phyloP scores from a whole-genome alignment of 2,888 invertebrate genomes.

The Drosophila fulvimacula region DNA sequence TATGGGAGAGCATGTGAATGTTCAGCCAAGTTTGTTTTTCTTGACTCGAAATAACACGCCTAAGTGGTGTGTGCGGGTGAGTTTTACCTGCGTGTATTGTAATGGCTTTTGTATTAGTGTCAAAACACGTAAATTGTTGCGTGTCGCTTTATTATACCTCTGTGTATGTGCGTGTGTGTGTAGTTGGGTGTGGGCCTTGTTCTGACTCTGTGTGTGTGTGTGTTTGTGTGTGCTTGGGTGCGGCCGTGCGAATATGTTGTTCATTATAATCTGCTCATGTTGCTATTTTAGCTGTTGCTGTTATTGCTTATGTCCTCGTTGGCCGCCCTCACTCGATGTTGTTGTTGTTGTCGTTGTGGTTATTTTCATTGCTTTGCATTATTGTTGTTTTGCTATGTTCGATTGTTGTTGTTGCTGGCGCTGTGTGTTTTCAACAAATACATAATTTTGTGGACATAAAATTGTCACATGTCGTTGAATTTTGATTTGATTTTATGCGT shows the following conservation, averaged over 20 bases:
- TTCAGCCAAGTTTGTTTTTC: slow-evolving; percentile 49
- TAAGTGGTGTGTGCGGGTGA: slow-evolving; percentile 34
- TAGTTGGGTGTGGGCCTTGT: slow-evolving; percentile 5
- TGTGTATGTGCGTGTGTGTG: background rate
- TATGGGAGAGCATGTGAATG: slow-evolving; percentile 39
- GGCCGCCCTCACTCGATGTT: slow-evolving; percentile 45
- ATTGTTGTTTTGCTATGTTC: slow-evolving; percentile 70
- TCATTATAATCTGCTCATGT: slow-evolving; percentile 80
- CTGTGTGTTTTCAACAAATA: slow-evolving; percentile 78
- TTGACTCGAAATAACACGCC: slow-evolving; percentile 33
- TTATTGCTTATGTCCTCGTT: slow-evolving; percentile 73
- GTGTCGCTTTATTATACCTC: slow-evolving; percentile 65
- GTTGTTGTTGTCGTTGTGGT: slow-evolving; percentile 64
- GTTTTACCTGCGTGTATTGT: slow-evolving; percentile 69
- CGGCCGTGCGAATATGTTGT: slow-evolving; percentile 80
- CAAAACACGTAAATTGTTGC: slow-evolving; percentile 79
- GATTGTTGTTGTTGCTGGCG: slow-evolving; percentile 47
- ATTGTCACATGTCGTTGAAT: slow-evolving; percentile 81
- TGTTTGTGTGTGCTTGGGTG: slow-evolving; percentile 53
- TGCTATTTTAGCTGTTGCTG: slow-evolving; percentile 79
- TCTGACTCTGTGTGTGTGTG: background rate
- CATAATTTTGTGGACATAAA: slow-evolving; percentile 80
- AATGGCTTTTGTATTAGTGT: slow-evolving; percentile 79
- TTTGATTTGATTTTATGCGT: slow-evolving; percentile 80
- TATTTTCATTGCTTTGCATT: slow-evolving; percentile 75